phyloP scores from a whole-genome alignment of 2,113 vertebrate genomes.

The Halichoerus grypus region DNA sequence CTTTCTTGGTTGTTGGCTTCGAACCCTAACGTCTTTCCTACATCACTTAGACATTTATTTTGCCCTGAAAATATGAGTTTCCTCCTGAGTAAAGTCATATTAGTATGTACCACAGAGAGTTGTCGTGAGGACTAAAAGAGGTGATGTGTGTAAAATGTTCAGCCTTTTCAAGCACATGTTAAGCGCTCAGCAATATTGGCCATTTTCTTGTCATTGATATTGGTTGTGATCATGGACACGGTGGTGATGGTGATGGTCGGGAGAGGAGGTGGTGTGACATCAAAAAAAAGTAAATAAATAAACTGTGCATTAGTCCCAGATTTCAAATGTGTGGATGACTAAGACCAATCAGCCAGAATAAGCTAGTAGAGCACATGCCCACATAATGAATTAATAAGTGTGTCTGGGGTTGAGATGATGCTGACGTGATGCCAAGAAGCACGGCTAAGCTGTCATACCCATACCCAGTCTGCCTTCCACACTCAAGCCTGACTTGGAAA shows the following conservation, averaged over 20 bases:
- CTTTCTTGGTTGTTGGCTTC: background rate
- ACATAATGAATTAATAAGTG: background rate
- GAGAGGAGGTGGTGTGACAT: accelerated
- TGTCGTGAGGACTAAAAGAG: background rate
- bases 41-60: background rate
- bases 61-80: background rate
- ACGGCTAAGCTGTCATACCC: accelerated
- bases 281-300: background rate
- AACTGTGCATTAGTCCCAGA: background rate
- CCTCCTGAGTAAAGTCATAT: background rate
- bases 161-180: background rate
- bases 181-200: background rate
- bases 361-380: background rate
- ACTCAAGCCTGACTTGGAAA: background rate
- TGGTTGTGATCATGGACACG: background rate
- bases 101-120: background rate
- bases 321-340: background rate
- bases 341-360: background rate
- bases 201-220: background rate
- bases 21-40: background rate
- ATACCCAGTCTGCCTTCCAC: background rate
- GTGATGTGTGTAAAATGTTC: background rate
- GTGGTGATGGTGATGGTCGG: background rate
- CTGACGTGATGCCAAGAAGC: background rate
- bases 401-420: background rate